Evolutionary conservation across 2,797 vertebrate species (phyloP), one percentile per base, ranked within the genome.

Genomic region (Hypotaenidia philippensis): DNA sequence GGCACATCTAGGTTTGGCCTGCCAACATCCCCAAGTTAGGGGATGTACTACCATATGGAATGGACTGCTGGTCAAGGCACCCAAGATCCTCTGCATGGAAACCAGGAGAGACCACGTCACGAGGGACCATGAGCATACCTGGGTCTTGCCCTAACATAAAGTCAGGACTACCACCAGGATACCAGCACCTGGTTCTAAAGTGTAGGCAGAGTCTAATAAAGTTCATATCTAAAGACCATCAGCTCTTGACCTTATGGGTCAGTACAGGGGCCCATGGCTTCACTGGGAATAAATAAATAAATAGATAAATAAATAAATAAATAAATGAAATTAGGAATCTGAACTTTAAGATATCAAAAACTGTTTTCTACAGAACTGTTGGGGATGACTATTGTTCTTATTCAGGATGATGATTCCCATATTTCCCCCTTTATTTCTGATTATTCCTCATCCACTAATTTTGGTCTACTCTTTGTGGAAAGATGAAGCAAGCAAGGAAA

Each of bases 231-330:
- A 57, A 69, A 53, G 20, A 47, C 23, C 57, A 21, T 10, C 8
- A 32, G 8, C 2, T n/a, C n/a, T n/a, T 55, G 41, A 44, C 41
- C 41, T 44, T 44, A 18, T 44, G 41, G 41, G 8, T n/a, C 26
- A 59, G 8, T 6, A 11, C 23, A 50, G 47, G 8, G 11, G 10
- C 21, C 13, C 12, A 38, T 7, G 44, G 1, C 19, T 32, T 49
- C 18, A 21, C 9, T 60, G 45, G 11, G 4, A 7, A 9, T 16
- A 13, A 25, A 11, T 1, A 27, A 21, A 0, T 10, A 45, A 19
- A 47, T 7, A 41, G 7, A 41, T 7, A 40, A 15, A 40, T 6
- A 40, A 40, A 40, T 6, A 41, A 17, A 41, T 41, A 41, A 17
- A 41, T 44, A 44, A 5, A 44, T 44, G 8, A 44, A 44, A 44